Conservation (phyloP, 2,888 invertebrate genomes). For the Choristoneura rosaceana region DNA sequence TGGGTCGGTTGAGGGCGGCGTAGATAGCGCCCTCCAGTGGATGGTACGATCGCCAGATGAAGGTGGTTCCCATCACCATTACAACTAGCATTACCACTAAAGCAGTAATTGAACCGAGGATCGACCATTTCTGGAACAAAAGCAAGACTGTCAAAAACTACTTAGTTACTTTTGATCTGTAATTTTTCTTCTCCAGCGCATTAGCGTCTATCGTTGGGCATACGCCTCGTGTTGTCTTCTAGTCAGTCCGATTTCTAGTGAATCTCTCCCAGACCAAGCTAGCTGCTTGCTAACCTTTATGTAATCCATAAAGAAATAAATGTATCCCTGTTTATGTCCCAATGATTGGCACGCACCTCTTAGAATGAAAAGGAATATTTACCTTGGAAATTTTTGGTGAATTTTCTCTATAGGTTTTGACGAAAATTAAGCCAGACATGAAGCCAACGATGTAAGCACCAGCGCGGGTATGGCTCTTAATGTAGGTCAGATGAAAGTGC, state of each 20-base stretch:
- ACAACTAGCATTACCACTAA: constrained; percentile 74
- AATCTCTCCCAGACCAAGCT: no score
- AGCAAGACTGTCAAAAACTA: no score
- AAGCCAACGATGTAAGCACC: constrained; percentile 86
- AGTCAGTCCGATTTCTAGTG: no score
- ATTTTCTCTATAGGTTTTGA: constrained; percentile 55
- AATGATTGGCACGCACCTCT: no score
- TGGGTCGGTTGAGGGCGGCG: constrained; percentile 83
- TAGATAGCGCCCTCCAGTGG: constrained; percentile 83
- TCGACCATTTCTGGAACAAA: constrained; percentile 75
- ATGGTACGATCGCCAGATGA: constrained; percentile 80
- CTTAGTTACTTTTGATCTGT: no score
- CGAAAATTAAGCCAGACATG: constrained; percentile 78
- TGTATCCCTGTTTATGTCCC: no score
- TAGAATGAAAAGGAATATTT: constrained; percentile 11
- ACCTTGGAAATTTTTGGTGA: constrained; percentile 61
- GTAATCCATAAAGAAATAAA: no score
- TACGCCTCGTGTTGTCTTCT: no score
- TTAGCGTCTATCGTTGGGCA: no score
- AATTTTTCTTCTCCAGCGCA: no score
- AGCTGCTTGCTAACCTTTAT: no score
- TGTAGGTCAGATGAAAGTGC: constrained; percentile 85
- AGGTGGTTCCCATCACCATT: constrained; percentile 79
- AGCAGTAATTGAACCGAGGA: constrained; percentile 68
- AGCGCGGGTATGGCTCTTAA: constrained; percentile 86